Evolutionary conservation across 2,888 invertebrate genomes (phyloP), one percentile per base, ranked within the genome.

Genomic region (Mesodorylaimus sp.): DNA sequence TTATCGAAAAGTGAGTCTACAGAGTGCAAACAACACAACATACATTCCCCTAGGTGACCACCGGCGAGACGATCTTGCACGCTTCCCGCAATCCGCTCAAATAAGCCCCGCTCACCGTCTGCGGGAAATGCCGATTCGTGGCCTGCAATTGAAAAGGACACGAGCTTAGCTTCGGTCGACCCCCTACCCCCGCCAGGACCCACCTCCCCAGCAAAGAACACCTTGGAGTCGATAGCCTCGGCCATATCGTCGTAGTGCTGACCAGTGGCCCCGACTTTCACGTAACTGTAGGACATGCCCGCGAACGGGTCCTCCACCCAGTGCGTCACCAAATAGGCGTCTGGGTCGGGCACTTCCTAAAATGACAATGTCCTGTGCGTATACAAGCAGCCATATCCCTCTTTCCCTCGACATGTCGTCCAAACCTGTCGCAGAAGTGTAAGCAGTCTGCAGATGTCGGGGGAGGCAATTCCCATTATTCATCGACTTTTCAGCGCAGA

Each of bases 181-280:
- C 21, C 10, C 10, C 7, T 39, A 39, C 10, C 7, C 21, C 10
- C 7, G 16, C 5, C 7, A 36, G 36, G 7, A 28, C 47, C 56
- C 53, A 70, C 70, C 66, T 73, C 73, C 52, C 73, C 73, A 39
- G 71, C 71, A 58, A 73, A 73, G 59, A 60, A 70, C 10, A 73
- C 21, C 51, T 61, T 66, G 19, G 63, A 57, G 16, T 63, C 58
- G n/a, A 72, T 56, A 16, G 66, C 58, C 51, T 62, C 58, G 16
- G 70, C 67, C 51, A 73, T 51, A 25, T 55, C 53, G 49, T 70
- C 69, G 57, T 70, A 71, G 25, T 62, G 58, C 2, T 66, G 62
- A 2, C 66, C 68, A 19, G 57, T 57, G 10, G 63, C 63, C 13
- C 68, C 67, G 1, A 68, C 65, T 29, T 68, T 67, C 2, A 73